Percentiles rank a stretch among this genome's conserved stretches.
Conservation (phyloP, 2,888 invertebrate species). For the Lepidonotus clava region DNA sequence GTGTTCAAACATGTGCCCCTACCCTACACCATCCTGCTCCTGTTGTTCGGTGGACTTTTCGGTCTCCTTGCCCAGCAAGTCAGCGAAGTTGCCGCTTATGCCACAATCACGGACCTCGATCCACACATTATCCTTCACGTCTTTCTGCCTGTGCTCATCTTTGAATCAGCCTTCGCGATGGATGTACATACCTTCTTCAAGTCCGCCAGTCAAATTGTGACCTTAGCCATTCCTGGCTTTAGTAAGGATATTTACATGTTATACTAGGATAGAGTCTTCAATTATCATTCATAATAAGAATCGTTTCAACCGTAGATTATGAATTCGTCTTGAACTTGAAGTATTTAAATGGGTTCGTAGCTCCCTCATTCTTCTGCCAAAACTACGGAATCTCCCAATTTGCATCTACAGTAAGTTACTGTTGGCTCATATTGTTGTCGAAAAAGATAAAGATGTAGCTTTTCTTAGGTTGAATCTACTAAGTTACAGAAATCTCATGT, state of each 20-base stretch:
- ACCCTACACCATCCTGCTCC: constrained; percentile 80
- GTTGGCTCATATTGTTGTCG: too few species aligned
- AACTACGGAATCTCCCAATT: too few species aligned
- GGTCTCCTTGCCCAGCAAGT: constrained; percentile 72
- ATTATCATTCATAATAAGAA: too few species aligned
- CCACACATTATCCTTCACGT: constrained; percentile 79
- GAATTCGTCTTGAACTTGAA: not conserved
- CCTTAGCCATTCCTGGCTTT: constrained; percentile 78
- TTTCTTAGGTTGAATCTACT: too few species aligned
- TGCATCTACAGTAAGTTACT: too few species aligned
- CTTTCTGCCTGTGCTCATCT: constrained; percentile 81
- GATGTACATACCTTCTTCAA: constrained; percentile 80
- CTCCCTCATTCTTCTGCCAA: too few species aligned
- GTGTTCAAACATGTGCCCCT: constrained; percentile 67
- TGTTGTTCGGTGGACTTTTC: constrained; percentile 77
- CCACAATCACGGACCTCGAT: constrained; percentile 70
- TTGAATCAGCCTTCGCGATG: constrained; percentile 81
- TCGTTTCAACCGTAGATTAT: not conserved
- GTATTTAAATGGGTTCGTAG: too few species aligned
- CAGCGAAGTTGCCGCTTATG: constrained; percentile 50
- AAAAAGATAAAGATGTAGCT: too few species aligned
- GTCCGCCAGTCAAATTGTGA: constrained; percentile 76
- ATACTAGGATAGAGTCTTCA: too few species aligned
- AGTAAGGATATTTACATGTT: too few species aligned
- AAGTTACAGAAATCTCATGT: too few species aligned